Percentiles rank a stretch among this genome's conserved stretches.
phyloP scores from a whole-genome alignment of 2,113 vertebrate species.

The Pitta sordida region DNA sequence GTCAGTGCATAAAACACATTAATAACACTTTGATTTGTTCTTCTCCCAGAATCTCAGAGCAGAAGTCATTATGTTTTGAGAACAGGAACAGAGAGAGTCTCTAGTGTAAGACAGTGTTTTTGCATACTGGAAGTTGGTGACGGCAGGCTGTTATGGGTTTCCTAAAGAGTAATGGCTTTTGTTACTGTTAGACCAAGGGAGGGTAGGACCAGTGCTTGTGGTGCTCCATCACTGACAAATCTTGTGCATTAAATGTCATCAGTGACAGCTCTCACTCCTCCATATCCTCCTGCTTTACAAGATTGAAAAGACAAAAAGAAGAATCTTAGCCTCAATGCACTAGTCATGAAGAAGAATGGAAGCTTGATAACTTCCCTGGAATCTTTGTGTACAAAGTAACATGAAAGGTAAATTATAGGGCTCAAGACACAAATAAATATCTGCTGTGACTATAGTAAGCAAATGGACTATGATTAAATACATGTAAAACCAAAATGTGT shows the following conservation, averaged over 20 bases:
- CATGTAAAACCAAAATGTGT: background rate
- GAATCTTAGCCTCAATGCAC: background rate
- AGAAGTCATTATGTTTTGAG: background rate
- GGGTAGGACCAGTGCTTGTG: background rate
- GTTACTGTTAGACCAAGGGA: background rate
- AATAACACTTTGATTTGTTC: constrained; percentile 2
- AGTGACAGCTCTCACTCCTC: background rate
- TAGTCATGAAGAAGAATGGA: background rate
- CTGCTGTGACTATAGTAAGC: background rate
- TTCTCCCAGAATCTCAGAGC: background rate
- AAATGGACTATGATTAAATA: background rate
- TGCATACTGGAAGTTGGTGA: background rate
- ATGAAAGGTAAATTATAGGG: background rate
- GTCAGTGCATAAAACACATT: background rate
- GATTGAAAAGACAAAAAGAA: background rate
- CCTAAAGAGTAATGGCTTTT: constrained; percentile 6
- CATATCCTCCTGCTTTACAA: background rate
- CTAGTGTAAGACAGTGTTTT: background rate
- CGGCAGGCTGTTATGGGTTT: background rate
- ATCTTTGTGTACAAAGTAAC: background rate
- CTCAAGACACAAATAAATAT: background rate
- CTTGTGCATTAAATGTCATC: background rate
- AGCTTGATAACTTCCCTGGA: background rate
- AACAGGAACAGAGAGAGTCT: background rate
- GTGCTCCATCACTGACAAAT: background rate